Conservation (phyloP, 2,888 invertebrate species). For the Drepana falcataria region DNA sequence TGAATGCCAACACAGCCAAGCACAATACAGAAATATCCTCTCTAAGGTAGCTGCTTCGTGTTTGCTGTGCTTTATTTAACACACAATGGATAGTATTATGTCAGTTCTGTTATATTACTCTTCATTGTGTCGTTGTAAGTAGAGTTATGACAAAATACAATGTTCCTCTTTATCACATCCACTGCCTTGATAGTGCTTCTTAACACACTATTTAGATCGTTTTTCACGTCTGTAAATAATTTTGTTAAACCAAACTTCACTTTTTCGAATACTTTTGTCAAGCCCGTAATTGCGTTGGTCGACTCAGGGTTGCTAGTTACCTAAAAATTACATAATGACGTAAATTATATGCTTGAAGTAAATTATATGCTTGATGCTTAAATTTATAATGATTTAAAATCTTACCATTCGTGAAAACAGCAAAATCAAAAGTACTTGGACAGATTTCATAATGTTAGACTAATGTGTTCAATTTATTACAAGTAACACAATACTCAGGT, state of each 20-base stretch:
- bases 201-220: slow-evolving; percentile 19
- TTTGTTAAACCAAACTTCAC: slow-evolving; percentile 19
- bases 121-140: not conserved
- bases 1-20: slow-evolving; percentile 32
- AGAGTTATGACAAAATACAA: not conserved
- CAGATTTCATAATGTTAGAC: no score
- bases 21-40: slow-evolving; percentile 26
- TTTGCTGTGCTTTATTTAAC: not conserved
- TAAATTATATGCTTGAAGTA: not conserved
- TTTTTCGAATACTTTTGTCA: slow-evolving; percentile 20
- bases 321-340: slow-evolving; percentile 15
- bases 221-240: slow-evolving; percentile 23
- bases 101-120: not conserved
- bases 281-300: slow-evolving; percentile 7
- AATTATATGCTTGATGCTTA: not conserved
- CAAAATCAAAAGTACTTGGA: not conserved
- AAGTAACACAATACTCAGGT: not conserved
- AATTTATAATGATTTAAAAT: not conserved
- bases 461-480: not conserved
- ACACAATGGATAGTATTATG: slow-evolving; percentile 2
- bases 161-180: slow-evolving; percentile 9
- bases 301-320: slow-evolving; percentile 17
- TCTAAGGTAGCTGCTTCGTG: not conserved
- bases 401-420: slow-evolving; percentile 5
- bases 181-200: slow-evolving; percentile 18